Base-by-base conservation (phyloP, 2,113 vertebrate genomes). In the Albula glossodonta region DNA sequence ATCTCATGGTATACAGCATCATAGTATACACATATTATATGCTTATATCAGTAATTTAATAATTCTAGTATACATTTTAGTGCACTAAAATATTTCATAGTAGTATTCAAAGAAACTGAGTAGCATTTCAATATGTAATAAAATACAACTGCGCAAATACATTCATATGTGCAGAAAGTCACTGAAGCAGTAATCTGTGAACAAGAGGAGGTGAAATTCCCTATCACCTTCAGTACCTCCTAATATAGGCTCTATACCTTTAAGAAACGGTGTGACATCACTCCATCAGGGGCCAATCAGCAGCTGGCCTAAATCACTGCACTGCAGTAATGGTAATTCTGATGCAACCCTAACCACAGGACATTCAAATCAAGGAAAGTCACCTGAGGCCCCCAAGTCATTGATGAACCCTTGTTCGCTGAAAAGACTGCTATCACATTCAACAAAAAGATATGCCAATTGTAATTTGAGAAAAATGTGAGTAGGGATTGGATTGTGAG, bases 281-380 rank as follows among this genome's bases (percentile, higher is more conserved):
- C 70, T 74, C 70, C 70, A 74, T 74, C 70, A 74, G 70, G 60
- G 22, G 70, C 70, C 70, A 74, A 74, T 74, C 70, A 74, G 70
- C n/a, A 22, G 5, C 70, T 31, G 70, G 70, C 22, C n/a, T 74
- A 74, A 6, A 74, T 74, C 10, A 22, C 70, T 74, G 70, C 70
- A 74, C 70, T 74, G 70, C 70, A 74, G 70, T 74, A n/a, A 74
- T 25, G 22, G 70, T 22, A n/a, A 74, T 74, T 74, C 22, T 74
- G 70, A 74, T 74, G 70, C n/a, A 74, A 74, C 31, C 8, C n/a
- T 4, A 74, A 74, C 31, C 22, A 4, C 63, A 70, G 22, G 63
- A 22, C 19, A n/a, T 70, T 70, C 17, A 74, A 74, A 10, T 31
- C 70, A 19, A 66, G 60, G 15, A 31, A 74, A n/a, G 70, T 31